These are phyloP conservation scores for Tarsius wallacei DNA, from an alignment of 2,797 vertebrate genomes.

Conservation along the genomic window DNA sequence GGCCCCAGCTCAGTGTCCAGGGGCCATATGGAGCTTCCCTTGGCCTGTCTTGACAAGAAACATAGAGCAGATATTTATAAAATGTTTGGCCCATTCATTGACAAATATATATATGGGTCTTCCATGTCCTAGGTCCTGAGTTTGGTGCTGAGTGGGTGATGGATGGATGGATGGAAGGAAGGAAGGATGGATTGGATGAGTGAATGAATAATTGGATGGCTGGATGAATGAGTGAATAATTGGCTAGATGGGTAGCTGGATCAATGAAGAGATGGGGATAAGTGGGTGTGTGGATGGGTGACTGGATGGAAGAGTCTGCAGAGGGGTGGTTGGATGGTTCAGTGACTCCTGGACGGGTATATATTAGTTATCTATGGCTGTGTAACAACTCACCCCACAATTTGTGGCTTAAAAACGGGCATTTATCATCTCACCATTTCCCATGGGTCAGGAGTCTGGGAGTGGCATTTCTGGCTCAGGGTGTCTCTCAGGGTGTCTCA, in stretches of 20 bases:
- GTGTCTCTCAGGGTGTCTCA: neutral
- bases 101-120: neutral
- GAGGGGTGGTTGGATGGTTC: neutral
- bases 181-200: too few relatives aligned
- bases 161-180: neutral
- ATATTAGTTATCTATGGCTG: neutral
- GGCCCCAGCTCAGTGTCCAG: neutral
- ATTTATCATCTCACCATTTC: neutral
- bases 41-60: neutral
- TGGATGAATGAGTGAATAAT: neutral
- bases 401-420: neutral
- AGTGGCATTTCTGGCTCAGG: neutral
- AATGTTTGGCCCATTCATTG: neutral
- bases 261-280: fast-evolving
- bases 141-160: too few relatives aligned
- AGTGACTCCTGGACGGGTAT: neutral
- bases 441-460: neutral
- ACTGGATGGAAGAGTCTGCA: too few relatives aligned
- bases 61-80: neutral
- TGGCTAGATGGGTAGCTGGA: too few relatives aligned
- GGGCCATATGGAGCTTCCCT: neutral
- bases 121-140: neutral
- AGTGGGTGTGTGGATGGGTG: neutral
- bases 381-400: neutral
- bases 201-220: too few relatives aligned